These are phyloP conservation scores for Catharus minimus DNA, from an alignment of 2,113 vertebrate genomes.

Conservation along the genomic window DNA sequence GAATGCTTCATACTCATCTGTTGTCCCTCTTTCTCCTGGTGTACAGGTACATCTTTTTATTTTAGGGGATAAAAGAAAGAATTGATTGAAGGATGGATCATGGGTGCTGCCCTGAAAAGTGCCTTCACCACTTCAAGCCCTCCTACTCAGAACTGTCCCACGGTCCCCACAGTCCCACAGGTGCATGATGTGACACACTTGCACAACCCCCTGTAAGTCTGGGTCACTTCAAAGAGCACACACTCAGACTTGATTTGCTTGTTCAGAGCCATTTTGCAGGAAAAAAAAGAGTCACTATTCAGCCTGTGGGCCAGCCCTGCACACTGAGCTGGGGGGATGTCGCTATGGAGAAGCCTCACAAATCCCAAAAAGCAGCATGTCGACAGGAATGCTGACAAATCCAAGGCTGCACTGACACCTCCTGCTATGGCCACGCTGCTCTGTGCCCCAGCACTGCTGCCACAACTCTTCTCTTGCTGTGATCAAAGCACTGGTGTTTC, in stretches of 20 bases:
- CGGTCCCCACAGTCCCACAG: not conserved
- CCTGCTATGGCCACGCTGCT: accelerated
- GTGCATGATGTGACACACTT: accelerated
- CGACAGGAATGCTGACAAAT: not conserved
- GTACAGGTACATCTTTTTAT: not conserved
- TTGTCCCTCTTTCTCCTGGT: not conserved
- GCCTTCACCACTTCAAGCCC: not conserved
- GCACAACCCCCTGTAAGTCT: not conserved
- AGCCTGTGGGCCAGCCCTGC: not conserved
- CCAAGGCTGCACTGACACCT: not conserved
- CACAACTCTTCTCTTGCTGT: accelerated
- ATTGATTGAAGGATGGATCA: accelerated
- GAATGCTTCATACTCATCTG: not conserved
- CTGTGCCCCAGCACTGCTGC: accelerated
- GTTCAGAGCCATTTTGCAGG: not conserved
- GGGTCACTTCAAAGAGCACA: not conserved
- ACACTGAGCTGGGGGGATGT: not conserved
- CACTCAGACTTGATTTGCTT: not conserved
- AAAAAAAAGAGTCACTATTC: not conserved
- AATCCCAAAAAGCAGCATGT: accelerated
- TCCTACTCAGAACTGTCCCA: not conserved
- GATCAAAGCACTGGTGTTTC: slow-evolving; percentile 9
- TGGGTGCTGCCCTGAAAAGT: not conserved
- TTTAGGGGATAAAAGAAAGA: not conserved
- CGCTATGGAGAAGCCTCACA: not conserved